Percentiles rank a stretch among this genome's conserved stretches.
Evolutionary conservation across 2,888 invertebrate genomes (phyloP).

Genomic region (Lapara coniferarum): DNA sequence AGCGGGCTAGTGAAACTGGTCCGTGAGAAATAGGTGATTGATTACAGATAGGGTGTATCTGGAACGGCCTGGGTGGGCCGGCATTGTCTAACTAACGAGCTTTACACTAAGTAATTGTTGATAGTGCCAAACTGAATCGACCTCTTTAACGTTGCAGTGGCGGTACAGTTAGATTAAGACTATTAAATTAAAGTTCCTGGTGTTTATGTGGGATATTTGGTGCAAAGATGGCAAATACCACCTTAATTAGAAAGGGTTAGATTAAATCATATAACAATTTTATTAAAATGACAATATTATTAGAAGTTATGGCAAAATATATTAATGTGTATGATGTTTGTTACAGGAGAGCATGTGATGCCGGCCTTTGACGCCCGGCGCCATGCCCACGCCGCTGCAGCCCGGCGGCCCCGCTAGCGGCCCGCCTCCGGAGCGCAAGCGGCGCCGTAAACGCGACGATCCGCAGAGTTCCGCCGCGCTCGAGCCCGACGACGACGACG

Average conservation of each 20-base stretch:
- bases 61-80: conserved; percentile 42
- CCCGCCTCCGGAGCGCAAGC: conserved; percentile 84
- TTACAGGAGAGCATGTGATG: conserved; percentile 84
- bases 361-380: conserved; percentile 84
- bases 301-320: too few species aligned
- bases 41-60: conserved; percentile 44
- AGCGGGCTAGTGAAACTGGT: conserved; percentile 64
- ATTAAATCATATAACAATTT: too few species aligned
- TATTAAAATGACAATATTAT: too few species aligned
- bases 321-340: conserved; percentile 41
- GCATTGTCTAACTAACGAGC: conserved; percentile 35
- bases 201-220: neutral
- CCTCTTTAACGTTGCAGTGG: conserved; percentile 2
- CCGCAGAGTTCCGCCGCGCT: conserved; percentile 83
- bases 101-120: conserved; percentile 21
- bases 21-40: conserved; percentile 72
- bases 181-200: neutral
- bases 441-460: conserved; percentile 85
- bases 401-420: conserved; percentile 85
- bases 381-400: conserved; percentile 85
- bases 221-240: neutral
- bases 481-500: conserved; percentile 85
- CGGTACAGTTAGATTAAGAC: neutral
- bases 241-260: too few species aligned
- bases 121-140: conserved; percentile 5